These are phyloP conservation scores for Lacerta viridis DNA, from an alignment of 2,797 vertebrate species.

Conservation along the genomic window DNA sequence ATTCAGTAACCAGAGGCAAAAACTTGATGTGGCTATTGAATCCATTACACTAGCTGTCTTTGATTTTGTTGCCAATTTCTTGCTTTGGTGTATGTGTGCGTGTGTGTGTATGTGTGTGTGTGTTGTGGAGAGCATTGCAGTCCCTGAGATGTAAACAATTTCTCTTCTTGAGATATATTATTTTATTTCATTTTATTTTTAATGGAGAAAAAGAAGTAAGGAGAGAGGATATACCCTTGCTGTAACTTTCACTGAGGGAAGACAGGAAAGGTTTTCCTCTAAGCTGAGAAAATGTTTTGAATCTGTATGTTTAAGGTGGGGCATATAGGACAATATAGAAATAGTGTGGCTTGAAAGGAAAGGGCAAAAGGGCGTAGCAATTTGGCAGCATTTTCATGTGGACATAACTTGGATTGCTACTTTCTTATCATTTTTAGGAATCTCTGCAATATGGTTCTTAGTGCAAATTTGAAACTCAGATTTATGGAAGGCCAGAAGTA, in stretches of 20 bases:
- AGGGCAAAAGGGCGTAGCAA: constrained; percentile 8
- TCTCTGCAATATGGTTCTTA: constrained; percentile 12
- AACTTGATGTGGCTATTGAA: accelerated
- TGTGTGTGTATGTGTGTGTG: background rate
- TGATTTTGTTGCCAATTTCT: accelerated
- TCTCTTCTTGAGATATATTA: accelerated
- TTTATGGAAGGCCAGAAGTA: constrained; percentile 8
- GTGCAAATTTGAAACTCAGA: constrained; percentile 29
- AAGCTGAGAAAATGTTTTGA: background rate
- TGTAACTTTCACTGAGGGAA: background rate
- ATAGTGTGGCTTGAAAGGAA: background rate
- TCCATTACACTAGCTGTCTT: accelerated
- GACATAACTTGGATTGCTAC: constrained; percentile 17
- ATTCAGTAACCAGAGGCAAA: background rate
- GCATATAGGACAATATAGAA: accelerated
- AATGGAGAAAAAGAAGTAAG: background rate
- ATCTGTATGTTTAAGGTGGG: background rate
- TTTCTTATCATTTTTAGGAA: constrained; percentile 16
- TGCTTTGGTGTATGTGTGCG: background rate
- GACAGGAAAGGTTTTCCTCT: background rate
- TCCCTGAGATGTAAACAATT: accelerated
- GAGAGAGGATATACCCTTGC: accelerated
- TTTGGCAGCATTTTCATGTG: constrained; percentile 23
- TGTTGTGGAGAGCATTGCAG: background rate
- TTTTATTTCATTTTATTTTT: background rate